phyloP scores from a whole-genome alignment of 2,888 invertebrate genomes.

The Syrista parreyssii region DNA sequence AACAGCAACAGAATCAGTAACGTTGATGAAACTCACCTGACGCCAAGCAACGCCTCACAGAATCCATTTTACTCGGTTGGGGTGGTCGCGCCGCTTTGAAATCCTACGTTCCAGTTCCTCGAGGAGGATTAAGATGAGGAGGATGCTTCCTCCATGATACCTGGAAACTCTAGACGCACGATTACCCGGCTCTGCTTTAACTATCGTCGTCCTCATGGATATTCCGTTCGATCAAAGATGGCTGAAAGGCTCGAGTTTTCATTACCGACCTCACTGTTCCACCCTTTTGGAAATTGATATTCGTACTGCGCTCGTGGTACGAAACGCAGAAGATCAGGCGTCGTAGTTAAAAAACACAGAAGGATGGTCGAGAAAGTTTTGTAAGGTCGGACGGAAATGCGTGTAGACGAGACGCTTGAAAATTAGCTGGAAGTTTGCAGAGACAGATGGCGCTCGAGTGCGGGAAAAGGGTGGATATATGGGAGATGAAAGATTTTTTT shows the following conservation, averaged over 20 bases:
- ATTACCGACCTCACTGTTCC: not conserved
- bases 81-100: slow-evolving; percentile 49
- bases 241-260: not conserved
- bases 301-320: not conserved
- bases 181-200: not conserved
- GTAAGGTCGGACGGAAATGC: not conserved
- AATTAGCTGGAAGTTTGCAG: not conserved
- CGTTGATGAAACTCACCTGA: slow-evolving; percentile 51
- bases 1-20: slow-evolving; percentile 56
- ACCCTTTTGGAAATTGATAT: not conserved
- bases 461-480: not conserved
- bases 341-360: not conserved
- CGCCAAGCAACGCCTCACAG: slow-evolving; percentile 52
- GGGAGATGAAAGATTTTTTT: not conserved
- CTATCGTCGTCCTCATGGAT: not conserved
- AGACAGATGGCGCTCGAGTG: not conserved
- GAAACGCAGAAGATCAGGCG: not conserved
- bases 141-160: not conserved
- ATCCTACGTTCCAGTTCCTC: slow-evolving; percentile 1
- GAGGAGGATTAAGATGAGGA: not conserved
- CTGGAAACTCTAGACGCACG: not conserved
- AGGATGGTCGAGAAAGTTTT: not conserved
- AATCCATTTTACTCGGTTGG: slow-evolving; percentile 53
- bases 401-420: not conserved
- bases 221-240: not conserved